phyloP scores from a whole-genome alignment of 2,888 invertebrate genomes.

The Trichacis sp. region DNA sequence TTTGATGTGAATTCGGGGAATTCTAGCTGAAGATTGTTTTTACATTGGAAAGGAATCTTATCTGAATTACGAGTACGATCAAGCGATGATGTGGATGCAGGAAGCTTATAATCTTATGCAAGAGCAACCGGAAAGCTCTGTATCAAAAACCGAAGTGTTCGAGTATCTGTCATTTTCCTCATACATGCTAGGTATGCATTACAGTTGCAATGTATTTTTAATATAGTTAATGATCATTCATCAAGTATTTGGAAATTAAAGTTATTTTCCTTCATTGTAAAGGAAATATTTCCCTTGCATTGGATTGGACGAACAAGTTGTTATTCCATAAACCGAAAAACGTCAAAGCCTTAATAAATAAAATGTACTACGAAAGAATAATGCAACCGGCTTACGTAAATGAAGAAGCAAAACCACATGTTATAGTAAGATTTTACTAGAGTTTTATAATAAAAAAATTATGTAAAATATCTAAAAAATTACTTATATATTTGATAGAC shows the following conservation, averaged over 20 bases:
- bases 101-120: slow-evolving; percentile 85
- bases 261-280: too few species aligned
- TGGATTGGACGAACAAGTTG: slow-evolving; percentile 90
- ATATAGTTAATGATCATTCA: too few species aligned
- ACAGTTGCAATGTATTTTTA: background rate
- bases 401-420: slow-evolving; percentile 69
- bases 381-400: slow-evolving; percentile 72
- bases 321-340: slow-evolving; percentile 85
- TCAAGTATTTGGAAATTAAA: too few species aligned
- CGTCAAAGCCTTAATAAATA: slow-evolving; percentile 88
- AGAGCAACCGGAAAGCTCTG: slow-evolving; percentile 75
- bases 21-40: slow-evolving; percentile 95
- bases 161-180: slow-evolving; percentile 96
- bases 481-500: too few species aligned
- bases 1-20: too few species aligned
- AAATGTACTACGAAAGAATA: slow-evolving; percentile 89
- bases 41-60: slow-evolving; percentile 95
- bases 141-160: slow-evolving; percentile 83
- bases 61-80: slow-evolving; percentile 91
- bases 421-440: too few species aligned
- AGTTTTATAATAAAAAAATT: too few species aligned
- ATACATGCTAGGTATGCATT: slow-evolving; percentile 84
- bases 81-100: slow-evolving; percentile 95
- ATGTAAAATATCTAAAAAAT: too few species aligned
- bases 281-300: slow-evolving; percentile 88